Conservation (phyloP, 2,797 vertebrate genomes). For the Threskiornis aethiopicus region DNA sequence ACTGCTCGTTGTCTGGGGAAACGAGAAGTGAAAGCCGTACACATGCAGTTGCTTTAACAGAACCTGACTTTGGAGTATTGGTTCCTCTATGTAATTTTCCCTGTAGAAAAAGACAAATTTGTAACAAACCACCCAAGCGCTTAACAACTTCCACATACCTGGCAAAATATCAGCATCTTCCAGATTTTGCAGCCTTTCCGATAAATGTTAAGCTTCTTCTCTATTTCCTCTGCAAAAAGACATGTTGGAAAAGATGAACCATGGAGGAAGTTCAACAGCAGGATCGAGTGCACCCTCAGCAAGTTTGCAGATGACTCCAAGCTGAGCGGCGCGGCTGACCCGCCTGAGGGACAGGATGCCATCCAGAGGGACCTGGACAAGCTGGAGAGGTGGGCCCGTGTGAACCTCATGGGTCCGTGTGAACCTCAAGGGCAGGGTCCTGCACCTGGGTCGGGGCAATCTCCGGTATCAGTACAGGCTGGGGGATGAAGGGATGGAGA, state of each 20-base stretch:
- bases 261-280: background rate
- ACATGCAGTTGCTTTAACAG: background rate
- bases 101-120: background rate
- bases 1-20: background rate
- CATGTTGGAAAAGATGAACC: background rate
- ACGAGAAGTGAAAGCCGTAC: background rate
- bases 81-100: background rate
- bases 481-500: too few relatives aligned
- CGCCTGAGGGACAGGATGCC: too few relatives aligned
- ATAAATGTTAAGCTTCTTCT: slow-evolving; percentile 93
- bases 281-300: too few relatives aligned
- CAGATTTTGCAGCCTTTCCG: slow-evolving; percentile 94
- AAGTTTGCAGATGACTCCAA: too few relatives aligned
- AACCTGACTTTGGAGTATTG: background rate
- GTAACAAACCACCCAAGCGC: background rate
- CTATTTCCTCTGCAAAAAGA: slow-evolving; percentile 87
- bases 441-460: too few relatives aligned
- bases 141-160: slow-evolving; percentile 74
- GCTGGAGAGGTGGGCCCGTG: too few relatives aligned
- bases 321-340: too few relatives aligned
- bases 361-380: too few relatives aligned
- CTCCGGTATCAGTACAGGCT: too few relatives aligned
- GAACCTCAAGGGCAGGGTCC: too few relatives aligned
- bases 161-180: slow-evolving; percentile 98
- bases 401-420: too few relatives aligned